Conservation (phyloP, 2,888 invertebrate genomes). For the Crossocerus cetratus region DNA sequence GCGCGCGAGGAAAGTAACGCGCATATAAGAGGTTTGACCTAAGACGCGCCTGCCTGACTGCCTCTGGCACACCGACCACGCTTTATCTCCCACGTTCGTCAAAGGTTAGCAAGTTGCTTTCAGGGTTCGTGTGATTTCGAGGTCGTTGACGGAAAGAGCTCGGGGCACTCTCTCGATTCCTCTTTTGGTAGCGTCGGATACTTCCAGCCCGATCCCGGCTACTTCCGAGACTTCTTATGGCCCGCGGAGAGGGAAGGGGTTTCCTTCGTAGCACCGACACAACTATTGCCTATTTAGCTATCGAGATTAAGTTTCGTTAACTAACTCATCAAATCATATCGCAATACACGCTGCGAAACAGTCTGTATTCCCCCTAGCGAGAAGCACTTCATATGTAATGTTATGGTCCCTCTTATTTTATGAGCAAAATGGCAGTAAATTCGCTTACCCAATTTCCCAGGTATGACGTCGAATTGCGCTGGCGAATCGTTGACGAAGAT, state of each 20-base stretch:
- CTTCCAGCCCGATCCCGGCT: neutral
- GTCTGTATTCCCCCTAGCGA: neutral
- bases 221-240: too few relatives aligned
- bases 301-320: too few relatives aligned
- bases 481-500: conserved; percentile 89
- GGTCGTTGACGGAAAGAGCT: conserved; percentile 50
- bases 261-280: too few relatives aligned
- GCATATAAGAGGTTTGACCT: conserved; percentile 11
- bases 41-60: conserved; percentile 3
- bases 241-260: too few relatives aligned
- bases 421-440: neutral
- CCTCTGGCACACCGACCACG: conserved; percentile 32
- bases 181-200: conserved; percentile 1
- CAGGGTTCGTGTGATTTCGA: conserved; percentile 64
- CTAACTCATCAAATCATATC: too few relatives aligned
- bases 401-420: too few relatives aligned
- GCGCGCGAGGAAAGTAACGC: conserved; percentile 26
- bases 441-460: conserved; percentile 91
- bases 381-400: neutral
- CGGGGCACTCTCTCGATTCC: conserved; percentile 7
- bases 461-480: conserved; percentile 89
- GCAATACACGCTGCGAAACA: too few relatives aligned
- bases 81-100: conserved; percentile 66
- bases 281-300: too few relatives aligned
- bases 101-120: conserved; percentile 63